Evolutionary conservation across 2,888 invertebrate species (phyloP).

Genomic region (Petrolisthes cinctipes): DNA sequence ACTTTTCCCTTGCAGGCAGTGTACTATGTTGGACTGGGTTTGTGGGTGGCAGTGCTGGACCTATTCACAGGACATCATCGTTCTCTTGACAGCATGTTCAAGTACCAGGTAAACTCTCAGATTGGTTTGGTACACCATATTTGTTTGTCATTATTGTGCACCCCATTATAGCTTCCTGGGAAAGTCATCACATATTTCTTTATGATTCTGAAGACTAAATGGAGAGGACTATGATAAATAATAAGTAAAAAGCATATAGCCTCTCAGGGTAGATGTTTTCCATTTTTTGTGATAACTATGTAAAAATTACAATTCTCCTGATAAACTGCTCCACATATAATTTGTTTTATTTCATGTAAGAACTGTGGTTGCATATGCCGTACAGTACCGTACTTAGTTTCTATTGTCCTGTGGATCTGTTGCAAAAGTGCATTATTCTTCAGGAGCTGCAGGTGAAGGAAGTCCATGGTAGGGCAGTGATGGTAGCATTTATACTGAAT

Average conservation of each 20-base stretch:
- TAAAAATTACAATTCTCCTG: no score
- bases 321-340: no score
- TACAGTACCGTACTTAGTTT: no score
- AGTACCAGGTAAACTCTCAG: conserved; percentile 81
- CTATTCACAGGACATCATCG: conserved; percentile 83
- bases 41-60: conserved; percentile 83
- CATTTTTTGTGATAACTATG: no score
- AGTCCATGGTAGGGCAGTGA: conserved; percentile 85
- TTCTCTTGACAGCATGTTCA: conserved; percentile 89
- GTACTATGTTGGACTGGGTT: conserved; percentile 70
- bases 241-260: no score
- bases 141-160: neutral
- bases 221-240: no score
- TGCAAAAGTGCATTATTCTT: conserved; percentile 66
- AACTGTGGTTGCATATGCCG: no score
- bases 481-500: conserved; percentile 87
- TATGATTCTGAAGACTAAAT: neutral
- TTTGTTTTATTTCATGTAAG: no score
- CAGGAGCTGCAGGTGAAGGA: conserved; percentile 91
- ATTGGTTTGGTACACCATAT: no score
- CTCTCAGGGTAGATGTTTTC: no score
- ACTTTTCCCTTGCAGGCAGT: conserved; percentile 36
- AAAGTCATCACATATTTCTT: neutral
- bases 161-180: neutral
- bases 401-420: no score